phyloP scores from a whole-genome alignment of 2,888 invertebrate species.

The Pollenia griseotomentosa region DNA sequence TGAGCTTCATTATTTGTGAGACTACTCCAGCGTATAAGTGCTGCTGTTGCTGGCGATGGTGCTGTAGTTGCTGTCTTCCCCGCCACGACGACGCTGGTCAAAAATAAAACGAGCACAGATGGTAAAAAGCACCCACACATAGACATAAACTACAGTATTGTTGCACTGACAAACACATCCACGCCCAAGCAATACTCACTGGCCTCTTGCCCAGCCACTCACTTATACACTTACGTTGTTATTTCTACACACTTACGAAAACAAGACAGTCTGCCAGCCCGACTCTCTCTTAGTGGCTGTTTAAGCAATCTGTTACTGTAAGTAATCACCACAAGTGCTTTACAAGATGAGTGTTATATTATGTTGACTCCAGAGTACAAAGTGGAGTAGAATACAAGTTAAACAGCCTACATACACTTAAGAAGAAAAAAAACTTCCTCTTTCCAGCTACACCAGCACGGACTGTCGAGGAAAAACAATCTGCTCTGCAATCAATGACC shows the following conservation, averaged over 20 bases:
- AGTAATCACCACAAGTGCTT: constrained; percentile 59
- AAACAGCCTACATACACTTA: constrained; percentile 36
- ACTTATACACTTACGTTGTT: neutral
- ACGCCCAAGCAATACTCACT: neutral
- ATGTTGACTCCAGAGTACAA: constrained; percentile 5
- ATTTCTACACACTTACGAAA: neutral
- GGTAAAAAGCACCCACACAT: constrained; percentile 59
- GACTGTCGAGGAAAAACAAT: neutral
- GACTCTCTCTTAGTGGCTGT: constrained; percentile 8
- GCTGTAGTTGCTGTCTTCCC: constrained; percentile 64
- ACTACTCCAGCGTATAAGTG: constrained; percentile 69
- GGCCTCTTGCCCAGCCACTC: neutral
- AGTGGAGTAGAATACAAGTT: constrained; percentile 38
- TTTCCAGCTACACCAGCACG: neutral
- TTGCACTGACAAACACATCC: neutral
- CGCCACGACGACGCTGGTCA: constrained; percentile 69
- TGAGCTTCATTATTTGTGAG: constrained; percentile 76
- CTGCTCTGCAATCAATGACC: constrained; percentile 54
- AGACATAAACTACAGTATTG: constrained; percentile 37
- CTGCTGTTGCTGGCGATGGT: constrained; percentile 61
- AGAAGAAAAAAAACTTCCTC: neutral
- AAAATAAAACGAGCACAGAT: constrained; percentile 43
- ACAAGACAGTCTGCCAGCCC: constrained; percentile 4
- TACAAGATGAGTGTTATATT: constrained; percentile 37
- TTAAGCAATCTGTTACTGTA: constrained; percentile 36